These are phyloP conservation scores for Drosophila kepulauana DNA, from an alignment of 1,140 invertebrate genomes.

Conservation along the genomic window DNA sequence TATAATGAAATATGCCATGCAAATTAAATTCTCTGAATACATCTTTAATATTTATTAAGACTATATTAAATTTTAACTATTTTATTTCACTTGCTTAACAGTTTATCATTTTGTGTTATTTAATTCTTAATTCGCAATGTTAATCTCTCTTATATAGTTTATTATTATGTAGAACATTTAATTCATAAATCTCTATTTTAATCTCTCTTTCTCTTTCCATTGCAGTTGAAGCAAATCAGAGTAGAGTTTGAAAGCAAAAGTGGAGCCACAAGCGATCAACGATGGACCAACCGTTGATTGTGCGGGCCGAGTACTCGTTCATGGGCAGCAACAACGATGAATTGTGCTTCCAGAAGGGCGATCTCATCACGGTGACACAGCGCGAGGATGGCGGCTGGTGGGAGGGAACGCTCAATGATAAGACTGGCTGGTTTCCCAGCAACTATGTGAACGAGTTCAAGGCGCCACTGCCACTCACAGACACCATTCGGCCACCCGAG, in stretches of 20 bases:
- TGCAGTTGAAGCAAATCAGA: slow-evolving; percentile 59
- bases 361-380: slow-evolving; percentile 98
- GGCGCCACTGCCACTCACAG: slow-evolving; percentile 86
- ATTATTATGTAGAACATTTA: too few relatives aligned
- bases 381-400: slow-evolving; percentile 97
- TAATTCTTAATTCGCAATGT: too few relatives aligned
- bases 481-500: slow-evolving; percentile 87
- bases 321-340: slow-evolving; percentile 99
- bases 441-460: slow-evolving; percentile 98
- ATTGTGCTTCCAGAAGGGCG: slow-evolving; percentile 97
- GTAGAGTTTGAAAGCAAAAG: slow-evolving; percentile 9
- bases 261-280: slow-evolving; percentile 19
- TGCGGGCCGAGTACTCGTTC: slow-evolving; percentile 96
- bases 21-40: not conserved
- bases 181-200: not conserved
- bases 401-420: slow-evolving; percentile 97
- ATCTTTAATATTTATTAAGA: too few relatives aligned
- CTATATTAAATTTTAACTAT: too few relatives aligned
- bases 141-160: too few relatives aligned
- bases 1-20: not conserved
- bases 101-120: too few relatives aligned
- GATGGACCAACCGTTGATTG: slow-evolving; percentile 89
- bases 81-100: too few relatives aligned
- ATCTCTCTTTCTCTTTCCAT: slow-evolving; percentile 14
- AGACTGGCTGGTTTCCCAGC: slow-evolving; percentile 99